These are phyloP conservation scores for Microctonus brassicae DNA, from an alignment of 2,888 invertebrate species.

Conservation along the genomic window DNA sequence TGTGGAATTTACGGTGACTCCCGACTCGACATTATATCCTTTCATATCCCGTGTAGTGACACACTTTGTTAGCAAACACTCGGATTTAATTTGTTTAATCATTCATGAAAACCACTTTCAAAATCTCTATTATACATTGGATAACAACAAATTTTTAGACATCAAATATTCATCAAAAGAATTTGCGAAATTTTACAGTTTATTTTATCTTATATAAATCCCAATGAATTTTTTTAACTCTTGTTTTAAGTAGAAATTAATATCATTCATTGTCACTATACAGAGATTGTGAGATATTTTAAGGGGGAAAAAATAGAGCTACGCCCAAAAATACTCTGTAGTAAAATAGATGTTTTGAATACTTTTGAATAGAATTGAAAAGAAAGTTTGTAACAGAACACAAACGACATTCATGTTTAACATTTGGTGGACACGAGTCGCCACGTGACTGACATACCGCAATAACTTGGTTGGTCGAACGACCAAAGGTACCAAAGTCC, in stretches of 20 bases:
- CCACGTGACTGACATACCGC: constrained; percentile 57
- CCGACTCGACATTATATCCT: constrained; percentile 17
- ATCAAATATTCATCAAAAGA: neutral
- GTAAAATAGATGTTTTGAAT: neutral
- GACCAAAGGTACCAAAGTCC: neutral
- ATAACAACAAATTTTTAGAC: neutral
- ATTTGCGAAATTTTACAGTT: neutral
- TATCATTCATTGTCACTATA: too few species aligned
- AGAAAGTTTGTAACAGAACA: constrained; percentile 52
- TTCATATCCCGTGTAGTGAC: constrained; percentile 13
- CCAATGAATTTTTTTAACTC: too few species aligned
- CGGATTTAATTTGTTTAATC: too few species aligned
- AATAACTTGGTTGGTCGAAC: neutral
- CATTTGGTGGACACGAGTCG: constrained; percentile 64
- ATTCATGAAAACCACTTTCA: neutral
- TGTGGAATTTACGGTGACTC: constrained; percentile 18
- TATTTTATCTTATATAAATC: too few species aligned
- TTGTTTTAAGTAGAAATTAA: too few species aligned
- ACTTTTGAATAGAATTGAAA: neutral
- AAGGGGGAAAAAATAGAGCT: neutral
- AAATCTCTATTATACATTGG: neutral
- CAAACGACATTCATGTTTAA: constrained; percentile 18
- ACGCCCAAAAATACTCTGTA: neutral
- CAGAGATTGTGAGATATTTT: neutral
- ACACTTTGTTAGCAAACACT: neutral